Conservation (phyloP, 2,797 vertebrate genomes). For the Rhabdomys pumilio region DNA sequence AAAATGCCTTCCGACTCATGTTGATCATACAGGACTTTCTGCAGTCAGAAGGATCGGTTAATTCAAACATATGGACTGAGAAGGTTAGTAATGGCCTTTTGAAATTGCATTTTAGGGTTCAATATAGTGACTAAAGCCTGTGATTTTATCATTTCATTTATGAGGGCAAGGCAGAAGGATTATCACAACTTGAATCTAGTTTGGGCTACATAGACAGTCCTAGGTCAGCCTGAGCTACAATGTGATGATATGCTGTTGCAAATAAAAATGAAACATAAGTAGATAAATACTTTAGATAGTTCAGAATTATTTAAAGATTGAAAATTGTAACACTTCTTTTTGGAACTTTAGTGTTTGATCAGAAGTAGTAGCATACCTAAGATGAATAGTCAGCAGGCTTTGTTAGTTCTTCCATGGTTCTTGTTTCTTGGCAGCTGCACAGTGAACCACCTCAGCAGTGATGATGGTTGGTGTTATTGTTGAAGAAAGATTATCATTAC, state of each 20-base stretch:
- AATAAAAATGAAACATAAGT: background rate
- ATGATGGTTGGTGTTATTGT: constrained; percentile 53
- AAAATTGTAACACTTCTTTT: constrained; percentile 8
- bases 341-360: constrained; percentile 54
- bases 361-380: background rate
- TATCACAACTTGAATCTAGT: background rate
- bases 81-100: constrained; percentile 88
- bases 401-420: constrained; percentile 56
- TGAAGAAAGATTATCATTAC: constrained; percentile 12
- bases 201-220: background rate
- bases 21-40: constrained; percentile 97
- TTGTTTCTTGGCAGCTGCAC: constrained; percentile 49
- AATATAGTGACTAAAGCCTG: background rate
- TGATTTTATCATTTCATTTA: background rate
- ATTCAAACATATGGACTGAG: constrained; percentile 95
- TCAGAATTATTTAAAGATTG: constrained; percentile 46
- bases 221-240: background rate
- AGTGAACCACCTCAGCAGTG: constrained; percentile 42
- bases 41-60: constrained; percentile 96
- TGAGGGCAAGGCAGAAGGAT: background rate
- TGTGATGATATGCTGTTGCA: background rate
- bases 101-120: background rate
- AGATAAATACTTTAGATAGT: background rate
- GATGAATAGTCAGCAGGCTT: constrained; percentile 38
- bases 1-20: constrained; percentile 95